Evolutionary conservation across 2,888 invertebrate species (phyloP), one percentile per base, ranked within the genome.

Genomic region (Xanthorhoe designata): DNA sequence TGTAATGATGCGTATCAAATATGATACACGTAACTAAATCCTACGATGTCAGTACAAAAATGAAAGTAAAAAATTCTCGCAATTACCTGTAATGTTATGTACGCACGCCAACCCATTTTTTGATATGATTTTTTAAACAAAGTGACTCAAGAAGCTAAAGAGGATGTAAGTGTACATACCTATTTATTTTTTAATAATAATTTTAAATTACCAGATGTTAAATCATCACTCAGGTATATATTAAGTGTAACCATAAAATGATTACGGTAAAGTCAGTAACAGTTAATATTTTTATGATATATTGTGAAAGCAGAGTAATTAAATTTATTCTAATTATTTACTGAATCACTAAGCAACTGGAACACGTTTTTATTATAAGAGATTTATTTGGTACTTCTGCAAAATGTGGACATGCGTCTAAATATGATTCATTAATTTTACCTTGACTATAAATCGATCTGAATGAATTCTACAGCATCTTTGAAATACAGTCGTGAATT

Each of bases 21-120:
- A 47, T 47, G 47, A 47, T 47, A 47, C 47, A 47, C 47, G 47
- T 47, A 19, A 51, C 50, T 51, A 51, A 51, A 51, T 51, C 47
- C 7, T 6, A 51, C 10, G 24, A 18, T 19, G 19, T 19, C 18
- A 7, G 24, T 19, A 51, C 24, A 51, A 17, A 42, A 47, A 47
- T 47, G 47, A 47, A 47, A 47, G 47, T 6, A 15, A 45, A 45
- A 45, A 45, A 47, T 47, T 47, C 47, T 15, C 8, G 47, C 15
- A 47, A 42, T 42, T 13, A 47, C 17, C 32, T 7, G 32, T 32
- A 4, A 32, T 32, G 32, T 32, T n/a, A n/a, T n/a, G n/a, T n/a
- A 24, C 24, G 24, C 24, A 5, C 24, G 15, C 15, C 45, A 15
- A 45, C 2, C 15, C 15, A 45, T 45, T 5, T n/a, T 24, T 24